Conservation (phyloP, 2,797 vertebrate species). For the Arctocebus calabarensis region DNA sequence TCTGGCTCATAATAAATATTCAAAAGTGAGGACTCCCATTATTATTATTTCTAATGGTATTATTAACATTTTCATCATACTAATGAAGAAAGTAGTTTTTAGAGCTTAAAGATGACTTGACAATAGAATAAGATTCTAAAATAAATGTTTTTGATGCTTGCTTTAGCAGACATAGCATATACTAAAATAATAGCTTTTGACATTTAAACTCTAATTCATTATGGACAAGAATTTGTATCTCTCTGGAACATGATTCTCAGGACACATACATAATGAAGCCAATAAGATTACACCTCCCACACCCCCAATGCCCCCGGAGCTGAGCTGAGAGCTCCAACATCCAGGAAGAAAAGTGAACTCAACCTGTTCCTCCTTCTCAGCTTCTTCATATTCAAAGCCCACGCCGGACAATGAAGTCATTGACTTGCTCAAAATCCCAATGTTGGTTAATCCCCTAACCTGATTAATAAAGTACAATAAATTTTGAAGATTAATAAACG, state of each 20-base stretch:
- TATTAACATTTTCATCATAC: not conserved
- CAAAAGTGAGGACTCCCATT: not conserved
- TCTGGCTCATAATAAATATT: not conserved
- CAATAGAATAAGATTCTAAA: slow-evolving; percentile 3
- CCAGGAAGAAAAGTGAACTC: slow-evolving; percentile 9
- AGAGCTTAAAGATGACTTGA: not conserved
- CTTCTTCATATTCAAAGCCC: not conserved
- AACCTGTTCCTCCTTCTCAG: not conserved
- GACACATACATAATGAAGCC: not conserved
- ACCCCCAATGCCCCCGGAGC: not conserved
- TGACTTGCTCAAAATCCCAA: slow-evolving; percentile 44
- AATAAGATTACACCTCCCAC: not conserved
- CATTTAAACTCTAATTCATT: not conserved
- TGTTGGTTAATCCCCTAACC: slow-evolving; percentile 62
- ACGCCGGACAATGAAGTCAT: not conserved
- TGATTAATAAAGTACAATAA: slow-evolving; percentile 66
- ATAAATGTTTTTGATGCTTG: slow-evolving; percentile 30
- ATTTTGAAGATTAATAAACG: slow-evolving; percentile 51
- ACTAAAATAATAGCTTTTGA: slow-evolving; percentile 34
- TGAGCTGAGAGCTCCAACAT: not conserved
- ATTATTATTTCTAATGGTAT: not conserved
- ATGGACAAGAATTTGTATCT: not conserved
- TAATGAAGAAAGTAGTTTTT: not conserved
- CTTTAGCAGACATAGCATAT: not conserved
- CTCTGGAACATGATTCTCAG: not conserved